A percentile compares a stretch with the other conserved stretches of the same genome.
Evolutionary conservation across 2,113 vertebrate species (phyloP).

Genomic region (Elanus axillaris): DNA sequence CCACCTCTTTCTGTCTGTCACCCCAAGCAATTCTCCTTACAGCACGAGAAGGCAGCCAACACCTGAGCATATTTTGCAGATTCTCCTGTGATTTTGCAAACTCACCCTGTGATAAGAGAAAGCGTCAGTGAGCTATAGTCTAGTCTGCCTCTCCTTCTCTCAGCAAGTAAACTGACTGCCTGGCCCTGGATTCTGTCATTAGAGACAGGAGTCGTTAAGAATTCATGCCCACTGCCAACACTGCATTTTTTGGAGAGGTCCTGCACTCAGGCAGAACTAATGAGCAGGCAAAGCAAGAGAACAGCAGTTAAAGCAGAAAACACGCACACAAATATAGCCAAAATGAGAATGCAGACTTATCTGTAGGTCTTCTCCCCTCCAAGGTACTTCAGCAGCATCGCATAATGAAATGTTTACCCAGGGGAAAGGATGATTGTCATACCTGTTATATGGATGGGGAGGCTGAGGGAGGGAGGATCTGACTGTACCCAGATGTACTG

Average conservation of each 20-base stretch:
- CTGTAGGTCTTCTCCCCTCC: not conserved
- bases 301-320: conserved; percentile 40
- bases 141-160: not conserved
- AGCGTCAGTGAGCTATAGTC: not conserved
- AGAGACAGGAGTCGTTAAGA: conserved; percentile 52
- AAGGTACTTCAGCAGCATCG: not conserved
- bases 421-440: conserved; percentile 20
- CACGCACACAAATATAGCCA: not conserved
- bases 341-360: conserved; percentile 40
- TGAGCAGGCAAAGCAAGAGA: conserved; percentile 54
- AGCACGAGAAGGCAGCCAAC: not conserved
- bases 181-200: conserved; percentile 16
- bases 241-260: conserved; percentile 60
- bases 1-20: not conserved
- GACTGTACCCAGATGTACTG: not conserved
- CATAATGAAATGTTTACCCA: not conserved
- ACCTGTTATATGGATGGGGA: conserved; percentile 1
- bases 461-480: not conserved
- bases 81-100: not conserved
- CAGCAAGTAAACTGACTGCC: not conserved
- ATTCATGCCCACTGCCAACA: conserved; percentile 60
- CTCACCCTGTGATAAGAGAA: not conserved
- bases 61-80: conserved; percentile 5
- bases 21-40: not conserved
- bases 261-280: conserved; percentile 66